A percentile compares a stretch with the other conserved stretches of the same genome.
Conservation (phyloP, 2,797 vertebrate genomes). For the Catamblyrhynchus diadema region DNA sequence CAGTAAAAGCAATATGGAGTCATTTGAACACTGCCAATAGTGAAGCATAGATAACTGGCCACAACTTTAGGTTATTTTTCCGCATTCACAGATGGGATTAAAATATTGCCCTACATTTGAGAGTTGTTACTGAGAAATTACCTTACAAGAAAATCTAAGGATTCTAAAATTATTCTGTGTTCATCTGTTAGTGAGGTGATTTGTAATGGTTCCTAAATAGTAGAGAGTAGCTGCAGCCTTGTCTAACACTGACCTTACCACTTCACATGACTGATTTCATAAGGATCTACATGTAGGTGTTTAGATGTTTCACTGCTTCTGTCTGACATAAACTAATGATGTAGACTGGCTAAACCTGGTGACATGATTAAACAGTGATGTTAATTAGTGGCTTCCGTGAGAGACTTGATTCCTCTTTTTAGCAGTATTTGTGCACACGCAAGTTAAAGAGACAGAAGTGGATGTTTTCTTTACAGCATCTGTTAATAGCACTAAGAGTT, state of each 20-base stretch:
- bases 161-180: not conserved
- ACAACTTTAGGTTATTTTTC: not conserved
- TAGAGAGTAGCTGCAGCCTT: conserved; percentile 49
- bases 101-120: not conserved
- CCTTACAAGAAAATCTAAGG: conserved; percentile 31
- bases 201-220: conserved; percentile 63
- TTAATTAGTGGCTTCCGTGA: conserved; percentile 75
- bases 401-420: conserved; percentile 54
- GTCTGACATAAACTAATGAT: conserved; percentile 80
- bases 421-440: conserved; percentile 37
- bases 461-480: conserved; percentile 29
- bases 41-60: not conserved
- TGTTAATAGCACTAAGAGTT: conserved; percentile 50
- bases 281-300: conserved; percentile 68
- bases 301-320: conserved; percentile 65
- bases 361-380: conserved; percentile 77
- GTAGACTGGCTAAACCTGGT: conserved; percentile 71
- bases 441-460: conserved; percentile 64
- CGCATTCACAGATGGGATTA: not conserved
- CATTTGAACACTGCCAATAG: not conserved
- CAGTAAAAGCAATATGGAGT: not conserved
- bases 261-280: conserved; percentile 74
- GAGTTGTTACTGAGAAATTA: conserved; percentile 43
- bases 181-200: conserved; percentile 16
- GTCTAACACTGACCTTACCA: conserved; percentile 66